A percentile compares a stretch with the other conserved stretches of the same genome.
phyloP scores from a whole-genome alignment of 1,140 invertebrate genomes.

The Drosophila lini region DNA sequence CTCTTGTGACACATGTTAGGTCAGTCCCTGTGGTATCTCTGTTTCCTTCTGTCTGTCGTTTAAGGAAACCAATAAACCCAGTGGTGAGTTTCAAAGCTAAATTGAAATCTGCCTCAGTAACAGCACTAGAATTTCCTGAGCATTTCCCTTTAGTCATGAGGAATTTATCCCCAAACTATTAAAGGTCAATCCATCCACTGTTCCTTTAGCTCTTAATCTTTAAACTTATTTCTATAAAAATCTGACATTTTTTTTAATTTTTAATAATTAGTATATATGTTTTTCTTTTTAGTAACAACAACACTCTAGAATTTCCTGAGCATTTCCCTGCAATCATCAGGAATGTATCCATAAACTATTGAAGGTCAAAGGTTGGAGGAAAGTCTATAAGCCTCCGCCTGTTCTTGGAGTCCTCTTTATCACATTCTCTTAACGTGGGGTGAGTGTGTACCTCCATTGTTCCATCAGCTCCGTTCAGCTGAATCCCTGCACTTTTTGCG shows the following conservation, averaged over 20 bases:
- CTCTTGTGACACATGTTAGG: neutral
- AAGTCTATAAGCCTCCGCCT: neutral
- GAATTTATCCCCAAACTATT: too few relatives aligned
- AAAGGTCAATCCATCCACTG: too few relatives aligned
- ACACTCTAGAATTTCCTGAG: neutral
- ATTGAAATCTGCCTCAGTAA: too few relatives aligned
- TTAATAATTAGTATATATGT: neutral
- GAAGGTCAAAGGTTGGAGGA: constrained; percentile 8
- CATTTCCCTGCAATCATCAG: neutral
- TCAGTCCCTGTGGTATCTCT: neutral
- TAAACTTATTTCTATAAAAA: neutral
- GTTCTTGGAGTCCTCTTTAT: neutral
- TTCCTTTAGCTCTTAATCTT: neutral
- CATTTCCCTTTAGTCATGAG: too few relatives aligned
- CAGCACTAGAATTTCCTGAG: too few relatives aligned
- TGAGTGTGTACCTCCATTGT: constrained; percentile 11
- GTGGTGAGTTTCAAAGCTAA: neutral
- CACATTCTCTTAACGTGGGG: neutral
- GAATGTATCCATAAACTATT: neutral
- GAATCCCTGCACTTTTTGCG: constrained; percentile 14
- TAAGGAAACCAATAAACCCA: neutral
- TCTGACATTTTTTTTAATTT: neutral
- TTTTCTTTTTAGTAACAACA: neutral
- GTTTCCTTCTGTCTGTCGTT: too few relatives aligned
- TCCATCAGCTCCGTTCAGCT: constrained; percentile 1